Base-by-base conservation (phyloP, 2,888 invertebrate species). In the Tinea trinotella region DNA sequence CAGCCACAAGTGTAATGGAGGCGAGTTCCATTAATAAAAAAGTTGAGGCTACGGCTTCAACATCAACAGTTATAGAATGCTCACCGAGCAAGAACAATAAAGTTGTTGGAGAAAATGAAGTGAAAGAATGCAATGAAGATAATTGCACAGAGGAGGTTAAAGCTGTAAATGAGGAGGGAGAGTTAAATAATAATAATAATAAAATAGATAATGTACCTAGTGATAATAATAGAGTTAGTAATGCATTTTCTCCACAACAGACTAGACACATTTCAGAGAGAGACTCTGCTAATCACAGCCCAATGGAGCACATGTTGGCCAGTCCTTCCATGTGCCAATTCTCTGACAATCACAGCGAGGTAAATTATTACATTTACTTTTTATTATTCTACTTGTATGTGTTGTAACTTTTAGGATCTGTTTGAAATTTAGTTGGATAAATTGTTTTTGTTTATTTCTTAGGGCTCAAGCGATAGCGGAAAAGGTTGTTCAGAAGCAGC, bases 381-480 rank as follows among this genome's bases (percentile, higher is more conserved):
- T 46, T 46, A 13, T 46, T 15, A 46, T 13, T 17, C 15, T 9
- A 15, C 5, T 12, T 46, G 13, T 22, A n/a, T n/a, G n/a, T n/a
- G n/a, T n/a, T n/a, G n/a, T n/a, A n/a, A n/a, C n/a, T n/a, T 22
- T 22, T 22, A 5, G 22, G 22, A 5, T 22, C 7, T 22, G 22
- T 22, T 22, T 22, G 22, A 7, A 7, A 22, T 22, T 36, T 36
- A 36, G 13, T 36, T 36, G 36, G 5, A 36, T 36, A 12, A 36
- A 36, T 36, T 36, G 10, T 6, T 36, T 36, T 36, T 40, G 13
- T 40, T 40, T 13, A 55, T 60, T 54, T 59, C 73, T 56, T 67
- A 90, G 90, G 92, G 92, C 58, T 94, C 93, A 56, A 93, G 91
- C 73, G 94, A 94, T 73, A 94, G 94, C 74, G 94, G 94, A 49